Evolutionary conservation across 2,888 invertebrate genomes (phyloP), one percentile per base, ranked within the genome.

Genomic region (Tanaodytes sp.): DNA sequence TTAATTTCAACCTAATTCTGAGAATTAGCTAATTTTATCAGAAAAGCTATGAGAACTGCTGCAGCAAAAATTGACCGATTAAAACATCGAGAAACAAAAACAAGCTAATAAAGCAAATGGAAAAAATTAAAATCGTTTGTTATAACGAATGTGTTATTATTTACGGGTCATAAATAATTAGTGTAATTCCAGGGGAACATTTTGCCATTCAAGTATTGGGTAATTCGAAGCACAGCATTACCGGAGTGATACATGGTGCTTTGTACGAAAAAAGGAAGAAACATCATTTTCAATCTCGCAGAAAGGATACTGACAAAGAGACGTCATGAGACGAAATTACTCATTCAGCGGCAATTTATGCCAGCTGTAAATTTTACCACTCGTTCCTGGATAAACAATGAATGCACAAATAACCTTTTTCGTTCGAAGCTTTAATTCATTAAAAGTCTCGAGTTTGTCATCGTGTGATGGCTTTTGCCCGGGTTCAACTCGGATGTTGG

Each of bases 381-480:
- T 15, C 20, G 2, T 2, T 2, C 4, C 15, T 16, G 15, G 43
- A 23, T 45, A 45, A 57, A 37, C 36, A 23, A 4, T 45, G 18
- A 37, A 57, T 27, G 20, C 18, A 45, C 36, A 37, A 3, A 42
- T 46, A 46, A 45, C 45, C 18, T 16, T 39, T 58, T 58, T 55
- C 36, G 36, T 55, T 33, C 46, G 48, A 46, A 37, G 42, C 15
- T 37, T 58, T 58, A 37, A 48, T 58, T 39, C 40, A 48, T 48
- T 48, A 46, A 48, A 19, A 48, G 30, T 40, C 40, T 30, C 43
- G n/a, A 43, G 43, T 55, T 36, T 20, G n/a, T n/a, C n/a, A n/a
- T n/a, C n/a, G n/a, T n/a, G n/a, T n/a, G n/a, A n/a, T n/a, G n/a
- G n/a, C n/a, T n/a, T n/a, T n/a, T n/a, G n/a, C n/a, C n/a, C n/a